phyloP scores from a whole-genome alignment of 2,113 vertebrate genomes.

The Pangasianodon hypophthalmus region DNA sequence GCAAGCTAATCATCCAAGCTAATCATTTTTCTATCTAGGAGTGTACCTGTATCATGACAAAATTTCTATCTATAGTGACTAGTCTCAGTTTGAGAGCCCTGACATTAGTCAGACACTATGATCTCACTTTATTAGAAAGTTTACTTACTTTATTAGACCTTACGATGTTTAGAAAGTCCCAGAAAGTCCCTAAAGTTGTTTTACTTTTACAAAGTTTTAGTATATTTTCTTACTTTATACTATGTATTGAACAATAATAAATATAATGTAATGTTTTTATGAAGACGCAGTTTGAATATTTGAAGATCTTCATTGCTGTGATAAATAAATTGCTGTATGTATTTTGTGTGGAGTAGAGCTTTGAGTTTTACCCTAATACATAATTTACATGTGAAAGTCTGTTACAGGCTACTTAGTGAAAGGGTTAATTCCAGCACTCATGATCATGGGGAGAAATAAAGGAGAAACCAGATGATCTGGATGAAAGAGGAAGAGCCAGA shows the following conservation, averaged over 20 bases:
- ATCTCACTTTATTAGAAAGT: background rate
- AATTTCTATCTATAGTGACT: background rate
- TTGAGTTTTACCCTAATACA: constrained; percentile 23
- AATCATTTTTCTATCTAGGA: background rate
- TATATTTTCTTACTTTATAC: background rate
- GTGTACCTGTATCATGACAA: background rate
- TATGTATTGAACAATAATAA: background rate
- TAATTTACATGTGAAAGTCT: background rate
- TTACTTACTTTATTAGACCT: too few species aligned
- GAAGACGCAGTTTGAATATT: background rate
- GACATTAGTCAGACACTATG: background rate
- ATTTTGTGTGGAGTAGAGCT: background rate
- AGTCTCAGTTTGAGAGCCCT: background rate
- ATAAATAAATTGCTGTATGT: background rate
- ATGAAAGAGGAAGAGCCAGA: background rate
- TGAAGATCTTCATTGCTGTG: background rate
- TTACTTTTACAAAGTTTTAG: background rate
- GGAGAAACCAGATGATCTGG: background rate
- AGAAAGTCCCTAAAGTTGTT: background rate
- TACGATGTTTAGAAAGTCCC: too few species aligned
- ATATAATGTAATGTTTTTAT: background rate
- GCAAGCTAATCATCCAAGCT: background rate
- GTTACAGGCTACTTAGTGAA: constrained; percentile 2
- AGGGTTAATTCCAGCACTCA: constrained; percentile 23
- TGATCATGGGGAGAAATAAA: background rate